Evolutionary conservation across 1,140 invertebrate genomes (phyloP).

Genomic region (Octopus bimaculoides): DNA sequence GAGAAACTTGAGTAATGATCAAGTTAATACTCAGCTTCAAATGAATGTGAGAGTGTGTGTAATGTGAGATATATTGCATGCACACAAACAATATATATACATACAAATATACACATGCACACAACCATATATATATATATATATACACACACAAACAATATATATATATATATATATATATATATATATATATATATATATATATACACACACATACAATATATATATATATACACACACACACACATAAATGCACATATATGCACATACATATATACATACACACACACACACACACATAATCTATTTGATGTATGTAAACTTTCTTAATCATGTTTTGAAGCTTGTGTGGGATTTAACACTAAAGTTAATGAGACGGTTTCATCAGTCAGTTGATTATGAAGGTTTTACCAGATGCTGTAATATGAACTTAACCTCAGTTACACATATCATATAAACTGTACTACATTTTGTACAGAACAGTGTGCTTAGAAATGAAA

Average conservation of each 20-base stretch:
- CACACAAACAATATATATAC: not conserved
- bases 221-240: not conserved
- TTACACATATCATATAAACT: too few species aligned
- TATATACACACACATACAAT: not conserved
- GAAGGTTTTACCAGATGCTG: too few species aligned
- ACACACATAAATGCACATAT: not conserved
- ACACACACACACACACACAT: not conserved
- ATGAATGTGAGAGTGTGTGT: not conserved
- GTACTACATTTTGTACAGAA: too few species aligned
- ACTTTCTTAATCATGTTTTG: too few species aligned
- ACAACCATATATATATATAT: not conserved
- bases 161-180: not conserved
- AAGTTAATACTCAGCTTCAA: not conserved
- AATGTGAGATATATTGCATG: not conserved
- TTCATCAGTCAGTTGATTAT: too few species aligned
- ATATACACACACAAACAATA: not conserved
- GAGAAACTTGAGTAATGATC: too few species aligned
- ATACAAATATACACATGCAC: not conserved
- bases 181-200: constrained; percentile 2
- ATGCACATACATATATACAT: not conserved
- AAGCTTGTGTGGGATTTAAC: too few species aligned
- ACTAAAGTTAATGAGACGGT: too few species aligned
- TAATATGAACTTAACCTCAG: too few species aligned
- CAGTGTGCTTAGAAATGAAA: too few species aligned
- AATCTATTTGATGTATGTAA: not conserved